Percentiles rank a stretch among this genome's conserved stretches.
Evolutionary conservation across 2,113 vertebrate species (phyloP).

Genomic region (Clarias macrocephalus): DNA sequence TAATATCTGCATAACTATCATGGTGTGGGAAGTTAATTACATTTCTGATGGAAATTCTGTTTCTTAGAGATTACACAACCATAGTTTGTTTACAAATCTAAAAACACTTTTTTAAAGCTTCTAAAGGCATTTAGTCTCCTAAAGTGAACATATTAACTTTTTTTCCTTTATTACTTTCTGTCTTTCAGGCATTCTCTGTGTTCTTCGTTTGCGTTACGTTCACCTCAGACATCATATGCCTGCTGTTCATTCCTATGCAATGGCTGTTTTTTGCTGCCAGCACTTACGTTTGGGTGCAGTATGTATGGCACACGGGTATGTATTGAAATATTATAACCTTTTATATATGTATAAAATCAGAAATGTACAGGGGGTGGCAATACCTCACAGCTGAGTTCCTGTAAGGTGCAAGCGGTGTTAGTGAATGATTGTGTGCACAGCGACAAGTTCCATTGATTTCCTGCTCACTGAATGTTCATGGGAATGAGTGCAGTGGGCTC

Average conservation of each 20-base stretch:
- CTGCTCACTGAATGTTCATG: no score
- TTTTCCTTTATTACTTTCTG: not conserved
- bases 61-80: not conserved
- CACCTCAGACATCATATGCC: slow-evolving; percentile 97
- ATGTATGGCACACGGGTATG: slow-evolving; percentile 98
- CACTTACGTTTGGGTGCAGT: slow-evolving; percentile 98
- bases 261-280: slow-evolving; percentile 98
- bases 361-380: no score
- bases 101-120: not conserved
- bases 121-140: not conserved
- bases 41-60: not conserved
- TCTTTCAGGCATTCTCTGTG: slow-evolving; percentile 91
- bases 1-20: not conserved
- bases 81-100: not conserved
- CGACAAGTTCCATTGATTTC: no score
- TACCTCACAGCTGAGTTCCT: no score
- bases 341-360: not conserved
- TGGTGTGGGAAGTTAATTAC: not conserved
- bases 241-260: slow-evolving; percentile 96
- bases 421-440: no score
- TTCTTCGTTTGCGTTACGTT: slow-evolving; percentile 99
- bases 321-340: not conserved
- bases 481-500: no score
- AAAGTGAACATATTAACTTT: not conserved
- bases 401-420: no score